These are phyloP conservation scores for Pycnomerus fuliginosus DNA, from an alignment of 2,888 invertebrate species.

Conservation along the genomic window DNA sequence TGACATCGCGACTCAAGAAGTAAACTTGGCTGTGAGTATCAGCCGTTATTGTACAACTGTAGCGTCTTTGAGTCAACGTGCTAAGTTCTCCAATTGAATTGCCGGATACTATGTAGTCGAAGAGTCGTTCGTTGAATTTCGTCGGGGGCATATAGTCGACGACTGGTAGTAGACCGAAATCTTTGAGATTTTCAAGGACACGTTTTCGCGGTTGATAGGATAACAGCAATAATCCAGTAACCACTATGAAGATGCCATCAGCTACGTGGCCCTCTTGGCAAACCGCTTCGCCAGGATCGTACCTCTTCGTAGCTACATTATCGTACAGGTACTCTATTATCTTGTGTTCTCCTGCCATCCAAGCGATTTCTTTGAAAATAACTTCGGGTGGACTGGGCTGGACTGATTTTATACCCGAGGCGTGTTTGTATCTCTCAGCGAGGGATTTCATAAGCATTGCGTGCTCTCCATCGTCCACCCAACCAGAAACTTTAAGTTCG, in stretches of 20 bases:
- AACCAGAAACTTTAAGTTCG: conserved; percentile 59
- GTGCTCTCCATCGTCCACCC: background rate
- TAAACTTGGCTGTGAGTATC: conserved; percentile 61
- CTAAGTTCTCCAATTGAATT: conserved; percentile 63
- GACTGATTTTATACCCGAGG: conserved; percentile 34
- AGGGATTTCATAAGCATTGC: background rate
- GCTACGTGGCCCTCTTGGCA: conserved; percentile 42
- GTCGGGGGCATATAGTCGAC: conserved; percentile 57
- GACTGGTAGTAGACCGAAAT: conserved; percentile 56
- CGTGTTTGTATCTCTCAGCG: conserved; percentile 1
- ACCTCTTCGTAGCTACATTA: conserved; percentile 25
- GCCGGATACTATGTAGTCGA: conserved; percentile 63
- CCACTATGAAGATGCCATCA: conserved; percentile 51
- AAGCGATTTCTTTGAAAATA: conserved; percentile 35
- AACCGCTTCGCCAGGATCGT: conserved; percentile 29
- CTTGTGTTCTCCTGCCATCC: conserved; percentile 30
- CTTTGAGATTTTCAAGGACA: background rate
- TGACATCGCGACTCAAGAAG: conserved; percentile 50
- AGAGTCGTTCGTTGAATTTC: conserved; percentile 53
- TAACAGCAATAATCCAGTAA: conserved; percentile 42
- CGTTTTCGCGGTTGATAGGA: background rate
- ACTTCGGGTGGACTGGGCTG: conserved; percentile 57
- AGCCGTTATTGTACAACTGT: conserved; percentile 59
- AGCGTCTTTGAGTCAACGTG: conserved; percentile 58
- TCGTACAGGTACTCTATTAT: conserved; percentile 13